Percentiles rank a stretch among this genome's conserved stretches.
These are phyloP conservation scores for Pterocles burchelli DNA, from an alignment of 2,113 vertebrate genomes.

Conservation along the genomic window DNA sequence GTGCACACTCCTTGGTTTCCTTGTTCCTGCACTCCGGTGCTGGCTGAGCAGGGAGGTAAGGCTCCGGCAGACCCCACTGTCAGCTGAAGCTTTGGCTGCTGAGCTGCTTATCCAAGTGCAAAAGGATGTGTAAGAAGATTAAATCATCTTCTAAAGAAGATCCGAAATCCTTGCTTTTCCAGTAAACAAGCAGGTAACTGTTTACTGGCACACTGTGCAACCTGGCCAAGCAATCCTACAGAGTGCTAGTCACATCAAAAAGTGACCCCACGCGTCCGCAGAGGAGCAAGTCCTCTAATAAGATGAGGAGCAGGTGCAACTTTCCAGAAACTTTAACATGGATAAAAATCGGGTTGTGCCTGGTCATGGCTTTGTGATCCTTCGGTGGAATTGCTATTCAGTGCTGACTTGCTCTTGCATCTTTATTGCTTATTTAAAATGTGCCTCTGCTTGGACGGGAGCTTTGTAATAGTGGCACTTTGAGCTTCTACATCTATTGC, in stretches of 20 bases:
- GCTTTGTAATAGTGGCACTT: background rate
- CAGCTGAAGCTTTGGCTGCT: background rate
- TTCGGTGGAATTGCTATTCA: background rate
- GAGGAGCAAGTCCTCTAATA: slow-evolving; percentile 2
- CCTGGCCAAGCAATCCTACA: background rate
- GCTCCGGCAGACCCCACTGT: background rate
- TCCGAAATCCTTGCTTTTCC: slow-evolving; percentile 14
- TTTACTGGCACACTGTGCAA: slow-evolving; percentile 7
- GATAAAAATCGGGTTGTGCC: background rate
- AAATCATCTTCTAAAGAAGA: background rate
- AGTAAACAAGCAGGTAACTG: slow-evolving; percentile 6
- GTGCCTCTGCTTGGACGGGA: background rate
- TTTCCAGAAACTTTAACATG: slow-evolving; percentile 24
- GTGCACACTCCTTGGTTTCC: background rate
- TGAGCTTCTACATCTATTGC: background rate
- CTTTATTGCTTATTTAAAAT: slow-evolving; percentile 51
- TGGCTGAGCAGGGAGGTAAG: background rate
- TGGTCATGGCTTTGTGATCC: background rate
- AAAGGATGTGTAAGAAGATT: background rate
- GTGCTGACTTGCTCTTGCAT: slow-evolving; percentile 1
- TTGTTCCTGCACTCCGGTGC: background rate
- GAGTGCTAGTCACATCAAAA: background rate
- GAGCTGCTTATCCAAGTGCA: slow-evolving; percentile 1
- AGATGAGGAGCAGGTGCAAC: background rate
- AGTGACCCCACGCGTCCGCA: background rate